Evolutionary conservation across 2,888 invertebrate species (phyloP).

Genomic region (Macrostomum cliftonense): DNA sequence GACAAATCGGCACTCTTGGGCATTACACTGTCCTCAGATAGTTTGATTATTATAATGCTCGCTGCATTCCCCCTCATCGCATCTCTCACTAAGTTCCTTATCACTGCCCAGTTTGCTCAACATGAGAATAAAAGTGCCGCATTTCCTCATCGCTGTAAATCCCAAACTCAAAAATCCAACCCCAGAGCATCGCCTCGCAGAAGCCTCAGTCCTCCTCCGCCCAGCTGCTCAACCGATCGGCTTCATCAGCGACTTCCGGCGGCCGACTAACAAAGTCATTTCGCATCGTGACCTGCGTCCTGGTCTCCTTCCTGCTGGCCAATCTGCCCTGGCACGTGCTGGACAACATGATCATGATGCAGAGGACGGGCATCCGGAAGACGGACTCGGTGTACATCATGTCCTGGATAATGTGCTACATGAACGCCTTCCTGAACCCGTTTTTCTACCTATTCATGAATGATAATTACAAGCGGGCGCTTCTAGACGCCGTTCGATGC

Average conservation of each 20-base stretch:
- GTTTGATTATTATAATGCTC: no score
- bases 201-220: not conserved
- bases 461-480: constrained; percentile 3
- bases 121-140: no score
- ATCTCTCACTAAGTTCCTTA: no score
- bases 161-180: not conserved
- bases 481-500: constrained; percentile 2
- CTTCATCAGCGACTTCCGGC: not conserved
- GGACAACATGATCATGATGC: constrained; percentile 3
- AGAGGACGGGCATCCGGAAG: not conserved
- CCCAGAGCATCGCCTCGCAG: not conserved
- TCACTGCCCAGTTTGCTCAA: no score
- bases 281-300: constrained; percentile 8
- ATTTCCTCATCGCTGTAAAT: not conserved
- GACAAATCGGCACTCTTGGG: no score
- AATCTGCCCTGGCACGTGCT: constrained; percentile 9
- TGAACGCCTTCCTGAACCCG: constrained; percentile 9
- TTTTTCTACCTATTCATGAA: constrained; percentile 9
- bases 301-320: constrained; percentile 5
- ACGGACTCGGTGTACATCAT: constrained; percentile 4
- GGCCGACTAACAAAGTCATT: constrained; percentile 4
- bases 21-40: no score
- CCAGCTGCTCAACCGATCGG: not conserved
- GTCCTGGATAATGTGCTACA: constrained; percentile 8
- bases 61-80: no score